phyloP scores from a whole-genome alignment of 1,140 invertebrate genomes.

The Drosophila elegans region DNA sequence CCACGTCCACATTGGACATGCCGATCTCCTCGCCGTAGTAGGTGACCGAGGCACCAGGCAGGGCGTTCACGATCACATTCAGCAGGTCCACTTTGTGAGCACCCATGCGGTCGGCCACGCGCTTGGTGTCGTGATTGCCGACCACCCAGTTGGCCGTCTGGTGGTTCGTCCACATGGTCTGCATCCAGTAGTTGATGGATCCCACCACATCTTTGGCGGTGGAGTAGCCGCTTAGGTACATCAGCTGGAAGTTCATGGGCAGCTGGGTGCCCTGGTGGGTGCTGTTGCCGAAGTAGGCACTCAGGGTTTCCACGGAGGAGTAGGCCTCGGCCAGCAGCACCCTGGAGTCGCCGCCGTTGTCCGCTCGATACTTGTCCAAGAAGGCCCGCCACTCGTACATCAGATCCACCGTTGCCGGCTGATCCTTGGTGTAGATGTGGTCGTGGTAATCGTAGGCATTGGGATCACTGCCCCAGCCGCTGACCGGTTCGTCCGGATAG shows the following conservation, averaged over 20 bases:
- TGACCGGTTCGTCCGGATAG: constrained; percentile 86
- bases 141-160: constrained; percentile 86
- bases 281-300: constrained; percentile 87
- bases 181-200: constrained; percentile 85
- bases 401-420: constrained; percentile 85
- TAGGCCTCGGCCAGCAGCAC: constrained; percentile 91
- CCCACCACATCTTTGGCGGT: constrained; percentile 83
- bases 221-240: constrained; percentile 81
- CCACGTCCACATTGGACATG: constrained; percentile 88
- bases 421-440: constrained; percentile 87
- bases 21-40: constrained; percentile 95
- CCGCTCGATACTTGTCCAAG: constrained; percentile 85
- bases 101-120: constrained; percentile 87
- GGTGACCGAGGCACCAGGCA: constrained; percentile 90
- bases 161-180: constrained; percentile 84
- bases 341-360: constrained; percentile 83
- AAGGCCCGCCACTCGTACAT: constrained; percentile 86
- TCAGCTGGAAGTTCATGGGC: constrained; percentile 87
- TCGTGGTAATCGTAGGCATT: constrained; percentile 85
- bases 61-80: constrained; percentile 88
- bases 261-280: constrained; percentile 86
- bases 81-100: constrained; percentile 87
- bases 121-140: constrained; percentile 87
- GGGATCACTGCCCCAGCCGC: constrained; percentile 67
- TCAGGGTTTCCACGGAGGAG: constrained; percentile 84